Conservation (phyloP, 2,888 invertebrate species). For the Toxonevra muliebris region DNA sequence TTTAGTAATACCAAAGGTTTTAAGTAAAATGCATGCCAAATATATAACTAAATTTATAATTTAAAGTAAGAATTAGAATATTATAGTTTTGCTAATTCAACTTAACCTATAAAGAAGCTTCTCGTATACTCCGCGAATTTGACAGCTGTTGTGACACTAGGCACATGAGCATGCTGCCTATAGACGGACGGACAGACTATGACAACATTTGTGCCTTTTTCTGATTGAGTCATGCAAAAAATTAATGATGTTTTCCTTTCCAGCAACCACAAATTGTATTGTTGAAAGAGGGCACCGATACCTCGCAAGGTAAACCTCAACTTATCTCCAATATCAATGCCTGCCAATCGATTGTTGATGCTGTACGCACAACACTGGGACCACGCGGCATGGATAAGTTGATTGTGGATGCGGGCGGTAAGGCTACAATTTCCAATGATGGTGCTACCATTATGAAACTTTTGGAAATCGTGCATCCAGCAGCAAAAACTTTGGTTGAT, state of each 20-base stretch:
- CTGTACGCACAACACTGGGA: constrained; percentile 94
- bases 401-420: constrained; percentile 88
- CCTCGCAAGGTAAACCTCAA: constrained; percentile 94
- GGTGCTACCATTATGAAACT: constrained; percentile 99
- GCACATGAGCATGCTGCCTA: too few relatives aligned
- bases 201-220: constrained; percentile 38
- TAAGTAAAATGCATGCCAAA: too few relatives aligned
- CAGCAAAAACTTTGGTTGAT: constrained; percentile 96
- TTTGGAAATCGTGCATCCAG: constrained; percentile 97
- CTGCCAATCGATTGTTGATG: constrained; percentile 93
- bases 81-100: constrained; percentile 22
- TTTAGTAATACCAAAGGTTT: too few relatives aligned
- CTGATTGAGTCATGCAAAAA: constrained; percentile 16
- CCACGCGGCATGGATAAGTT: constrained; percentile 99
- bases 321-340: constrained; percentile 97
- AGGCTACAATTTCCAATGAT: constrained; percentile 98
- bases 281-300: constrained; percentile 97
- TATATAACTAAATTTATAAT: too few relatives aligned
- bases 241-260: constrained; percentile 43
- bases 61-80: neutral
- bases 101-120: constrained; percentile 45
- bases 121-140: constrained; percentile 33
- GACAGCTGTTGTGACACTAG: constrained; percentile 43
- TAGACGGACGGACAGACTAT: too few relatives aligned
- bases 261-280: constrained; percentile 98